These are phyloP conservation scores for Mallotus villosus DNA, from an alignment of 2,797 vertebrate species.

Conservation along the genomic window DNA sequence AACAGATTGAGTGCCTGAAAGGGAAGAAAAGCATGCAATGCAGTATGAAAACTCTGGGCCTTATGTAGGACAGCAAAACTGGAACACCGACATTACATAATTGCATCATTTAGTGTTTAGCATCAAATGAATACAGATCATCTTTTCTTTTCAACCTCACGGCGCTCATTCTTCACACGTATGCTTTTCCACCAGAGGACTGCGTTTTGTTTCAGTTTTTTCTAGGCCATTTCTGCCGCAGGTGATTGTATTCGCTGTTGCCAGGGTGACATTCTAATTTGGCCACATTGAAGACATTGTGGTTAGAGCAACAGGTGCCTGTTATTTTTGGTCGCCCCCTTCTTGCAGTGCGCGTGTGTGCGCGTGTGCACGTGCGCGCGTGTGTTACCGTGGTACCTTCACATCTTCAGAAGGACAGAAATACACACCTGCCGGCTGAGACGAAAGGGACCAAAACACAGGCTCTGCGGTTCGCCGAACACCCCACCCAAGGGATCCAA, in stretches of 20 bases:
- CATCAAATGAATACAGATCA: no score
- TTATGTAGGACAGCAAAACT: background rate
- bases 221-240: conserved; percentile 60
- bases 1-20: background rate
- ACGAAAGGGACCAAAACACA: conserved; percentile 63
- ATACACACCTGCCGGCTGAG: conserved; percentile 65
- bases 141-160: background rate
- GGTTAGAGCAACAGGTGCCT: conserved; percentile 78
- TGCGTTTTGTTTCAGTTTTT: conserved; percentile 54
- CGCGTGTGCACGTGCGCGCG: conserved; percentile 8
- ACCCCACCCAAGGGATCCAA: conserved; percentile 68
- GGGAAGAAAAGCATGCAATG: background rate
- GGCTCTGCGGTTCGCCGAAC: conserved; percentile 61
- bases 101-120: no score
- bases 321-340: conserved; percentile 70
- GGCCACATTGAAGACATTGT: conserved; percentile 72
- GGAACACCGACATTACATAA: background rate
- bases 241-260: conserved; percentile 72
- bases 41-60: no score
- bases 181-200: conserved; percentile 33
- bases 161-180: conserved; percentile 38
- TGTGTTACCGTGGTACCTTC: conserved; percentile 58
- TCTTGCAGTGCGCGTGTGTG: conserved; percentile 43
- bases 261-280: conserved; percentile 76
- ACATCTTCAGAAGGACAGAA: conserved; percentile 70